Evolutionary conservation across 2,113 vertebrate genomes (phyloP).

Genomic region (Pluvianellus socialis): DNA sequence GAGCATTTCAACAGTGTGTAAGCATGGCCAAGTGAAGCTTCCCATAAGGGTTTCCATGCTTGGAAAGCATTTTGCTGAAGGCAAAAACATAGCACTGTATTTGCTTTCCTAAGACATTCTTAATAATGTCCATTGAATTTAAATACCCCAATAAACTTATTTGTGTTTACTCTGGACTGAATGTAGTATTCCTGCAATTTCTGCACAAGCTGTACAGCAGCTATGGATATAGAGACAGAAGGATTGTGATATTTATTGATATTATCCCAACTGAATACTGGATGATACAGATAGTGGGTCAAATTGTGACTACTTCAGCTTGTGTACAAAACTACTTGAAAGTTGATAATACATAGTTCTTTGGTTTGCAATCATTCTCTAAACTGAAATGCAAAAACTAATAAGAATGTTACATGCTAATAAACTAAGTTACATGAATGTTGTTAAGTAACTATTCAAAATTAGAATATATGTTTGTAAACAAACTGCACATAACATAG

Average conservation of each 20-base stretch:
- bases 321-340: not conserved
- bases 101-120: not conserved
- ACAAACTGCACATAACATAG: not conserved
- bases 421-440: not conserved
- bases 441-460: not conserved
- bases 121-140: not conserved
- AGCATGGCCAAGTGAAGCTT: not conserved
- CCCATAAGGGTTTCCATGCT: not conserved
- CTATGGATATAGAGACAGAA: not conserved
- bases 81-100: not conserved
- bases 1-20: not conserved
- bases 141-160: not conserved
- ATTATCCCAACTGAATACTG: not conserved
- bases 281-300: not conserved
- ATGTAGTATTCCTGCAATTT: not conserved
- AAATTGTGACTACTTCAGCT: not conserved
- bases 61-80: not conserved
- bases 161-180: not conserved
- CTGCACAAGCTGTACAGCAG: not conserved
- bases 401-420: not conserved
- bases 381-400: not conserved
- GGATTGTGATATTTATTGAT: not conserved
- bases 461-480: not conserved
- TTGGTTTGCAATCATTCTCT: not conserved
- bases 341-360: rapidly evolving